Base-by-base conservation (phyloP, 2,797 vertebrate genomes). In the Sorex maritimensis region DNA sequence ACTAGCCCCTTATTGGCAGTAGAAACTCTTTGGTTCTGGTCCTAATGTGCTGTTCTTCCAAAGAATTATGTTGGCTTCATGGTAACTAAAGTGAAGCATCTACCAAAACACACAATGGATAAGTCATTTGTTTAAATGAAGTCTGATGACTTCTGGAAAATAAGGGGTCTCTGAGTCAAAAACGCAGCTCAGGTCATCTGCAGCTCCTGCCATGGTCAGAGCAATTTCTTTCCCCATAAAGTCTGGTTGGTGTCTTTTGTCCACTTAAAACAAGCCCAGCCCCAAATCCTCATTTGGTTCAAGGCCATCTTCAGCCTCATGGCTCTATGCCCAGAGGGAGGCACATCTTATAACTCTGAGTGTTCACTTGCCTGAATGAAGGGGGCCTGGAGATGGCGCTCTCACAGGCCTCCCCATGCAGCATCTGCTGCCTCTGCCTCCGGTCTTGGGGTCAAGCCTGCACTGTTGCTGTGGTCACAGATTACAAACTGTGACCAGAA, bases 231-330 rank as follows among this genome's bases (percentile, higher is more conserved):
- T 90, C 67, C 67, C 41, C 69, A 85, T 72, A 81, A 92, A 79
- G 24, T 74, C 86, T 78, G 49, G 21, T 68, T 89, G 73, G 52
- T 55, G 63, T 82, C 80, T 85, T 96, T 87, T 23, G 46, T 77
- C 92, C 85, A 94, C 91, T 95, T 90, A 69, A 90, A 94, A 88
- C 92, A 77, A 84, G 21, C 67, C 67, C n/a, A 38, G 41, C 44
- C 83, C 93, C 52, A 94, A 88, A 90, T 71, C 9, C 58, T 63
- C 55, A 5, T 61, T 84, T 90, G 61, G 74, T 41, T 87, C 41
- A 21, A 88, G 24, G 34, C 68, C 61, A 38, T 73, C 67, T 77
- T 71, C 46, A 19, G 0, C 17, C 58, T 30, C n/a, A 23, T 72
- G 91, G 44, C 68, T 84, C 52, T 6, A 75, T 77, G 55, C 41